Conservation (phyloP, 2,888 invertebrate species). For the Anorthoa munda region DNA sequence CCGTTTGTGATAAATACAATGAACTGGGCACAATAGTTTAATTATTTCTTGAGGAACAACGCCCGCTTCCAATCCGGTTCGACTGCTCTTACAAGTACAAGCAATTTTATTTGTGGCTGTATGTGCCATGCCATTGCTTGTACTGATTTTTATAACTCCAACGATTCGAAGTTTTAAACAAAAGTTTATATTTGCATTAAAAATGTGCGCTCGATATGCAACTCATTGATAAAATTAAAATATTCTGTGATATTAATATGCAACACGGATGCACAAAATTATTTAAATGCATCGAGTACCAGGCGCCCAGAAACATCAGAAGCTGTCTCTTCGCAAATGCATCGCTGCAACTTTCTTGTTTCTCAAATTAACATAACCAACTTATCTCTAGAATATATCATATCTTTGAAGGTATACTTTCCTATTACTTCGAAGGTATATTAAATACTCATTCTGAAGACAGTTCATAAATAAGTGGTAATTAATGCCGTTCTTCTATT, state of each 20-base stretch:
- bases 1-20: conserved; percentile 53
- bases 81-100: conserved; percentile 25
- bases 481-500: conserved; percentile 1
- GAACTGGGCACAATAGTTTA: conserved; percentile 52
- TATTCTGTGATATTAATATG: background rate
- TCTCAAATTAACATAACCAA: conserved; percentile 16
- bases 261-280: conserved; percentile 25
- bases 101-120: conserved; percentile 8
- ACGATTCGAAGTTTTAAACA: background rate
- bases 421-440: conserved; percentile 30
- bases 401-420: conserved; percentile 18
- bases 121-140: background rate
- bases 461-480: conserved; percentile 11
- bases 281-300: conserved; percentile 45
- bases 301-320: conserved; percentile 41
- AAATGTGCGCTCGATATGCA: background rate
- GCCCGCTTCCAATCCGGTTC: conserved; percentile 36
- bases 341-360: conserved; percentile 42
- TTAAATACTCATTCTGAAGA: conserved; percentile 1
- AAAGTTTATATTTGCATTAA: background rate
- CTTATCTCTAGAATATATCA: conserved; percentile 1
- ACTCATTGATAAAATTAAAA: background rate
- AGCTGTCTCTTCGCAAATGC: conserved; percentile 38
- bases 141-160: conserved; percentile 15
- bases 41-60: conserved; percentile 58